These are phyloP conservation scores for Volucella inanis DNA, from an alignment of 2,888 invertebrate genomes.

Conservation along the genomic window DNA sequence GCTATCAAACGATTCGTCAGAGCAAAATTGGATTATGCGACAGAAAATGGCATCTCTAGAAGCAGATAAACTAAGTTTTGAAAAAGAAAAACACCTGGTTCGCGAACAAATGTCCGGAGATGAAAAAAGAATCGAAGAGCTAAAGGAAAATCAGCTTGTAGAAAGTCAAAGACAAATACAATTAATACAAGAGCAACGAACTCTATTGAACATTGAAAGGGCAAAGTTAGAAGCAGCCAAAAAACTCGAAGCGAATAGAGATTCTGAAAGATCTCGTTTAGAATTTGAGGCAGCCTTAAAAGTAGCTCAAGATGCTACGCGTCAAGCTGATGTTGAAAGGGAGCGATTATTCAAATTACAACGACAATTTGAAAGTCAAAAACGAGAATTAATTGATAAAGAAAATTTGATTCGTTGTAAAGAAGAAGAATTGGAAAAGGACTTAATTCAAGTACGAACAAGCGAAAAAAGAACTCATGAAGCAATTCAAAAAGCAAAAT, in stretches of 20 bases:
- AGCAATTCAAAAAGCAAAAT: conserved; percentile 78
- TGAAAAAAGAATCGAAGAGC: conserved; percentile 81
- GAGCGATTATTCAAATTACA: conserved; percentile 80
- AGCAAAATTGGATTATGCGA: conserved; percentile 82
- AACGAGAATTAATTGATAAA: conserved; percentile 80
- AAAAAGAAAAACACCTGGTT: conserved; percentile 80
- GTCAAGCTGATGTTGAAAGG: conserved; percentile 81
- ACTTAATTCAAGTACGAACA: conserved; percentile 78
- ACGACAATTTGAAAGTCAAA: conserved; percentile 80
- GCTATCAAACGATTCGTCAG: conserved; percentile 80
- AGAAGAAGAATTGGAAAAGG: conserved; percentile 80
- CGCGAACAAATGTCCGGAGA: conserved; percentile 81
- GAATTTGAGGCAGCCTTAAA: conserved; percentile 81
- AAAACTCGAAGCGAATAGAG: conserved; percentile 76
- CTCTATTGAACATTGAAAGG: conserved; percentile 78
- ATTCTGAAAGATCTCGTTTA: conserved; percentile 77
- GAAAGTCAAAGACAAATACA: conserved; percentile 79
- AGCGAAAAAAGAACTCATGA: conserved; percentile 79
- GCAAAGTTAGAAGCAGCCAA: conserved; percentile 80
- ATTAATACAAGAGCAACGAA: conserved; percentile 81
- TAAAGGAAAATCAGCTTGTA: conserved; percentile 80
- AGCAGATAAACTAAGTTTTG: conserved; percentile 80
- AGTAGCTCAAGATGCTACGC: conserved; percentile 82
- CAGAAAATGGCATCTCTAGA: conserved; percentile 82
- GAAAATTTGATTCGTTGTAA: conserved; percentile 79